Conservation (phyloP, 2,797 vertebrate genomes). For the Aulostomus chinensis region DNA sequence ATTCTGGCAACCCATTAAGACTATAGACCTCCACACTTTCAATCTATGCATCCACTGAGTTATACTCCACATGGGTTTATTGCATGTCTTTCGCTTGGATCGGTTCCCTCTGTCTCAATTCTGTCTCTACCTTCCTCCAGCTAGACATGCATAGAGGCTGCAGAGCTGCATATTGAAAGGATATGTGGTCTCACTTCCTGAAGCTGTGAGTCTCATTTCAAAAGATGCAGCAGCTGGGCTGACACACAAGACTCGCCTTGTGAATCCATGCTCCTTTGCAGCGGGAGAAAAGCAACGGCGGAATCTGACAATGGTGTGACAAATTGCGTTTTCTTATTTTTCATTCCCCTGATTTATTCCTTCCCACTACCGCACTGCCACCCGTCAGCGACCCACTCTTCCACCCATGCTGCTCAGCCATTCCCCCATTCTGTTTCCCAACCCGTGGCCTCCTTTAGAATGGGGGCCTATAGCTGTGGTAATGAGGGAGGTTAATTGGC, state of each 20-base stretch:
- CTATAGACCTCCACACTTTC: slow-evolving; percentile 44
- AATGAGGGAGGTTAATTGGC: slow-evolving; percentile 61
- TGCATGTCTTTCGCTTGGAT: slow-evolving; percentile 27
- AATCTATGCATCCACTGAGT: slow-evolving; percentile 22
- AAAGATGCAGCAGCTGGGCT: slow-evolving; percentile 67
- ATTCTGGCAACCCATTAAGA: slow-evolving; percentile 37
- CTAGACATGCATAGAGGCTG: slow-evolving; percentile 38
- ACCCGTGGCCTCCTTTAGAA: slow-evolving; percentile 27
- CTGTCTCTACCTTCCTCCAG: slow-evolving; percentile 34
- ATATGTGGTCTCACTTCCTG: slow-evolving; percentile 55
- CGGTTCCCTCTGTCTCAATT: slow-evolving; percentile 24
- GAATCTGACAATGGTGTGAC: slow-evolving; percentile 59
- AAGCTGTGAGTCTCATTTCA: slow-evolving; percentile 59
- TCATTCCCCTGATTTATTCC: slow-evolving; percentile 61
- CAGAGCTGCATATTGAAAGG: slow-evolving; percentile 58
- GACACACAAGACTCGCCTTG: slow-evolving; percentile 41
- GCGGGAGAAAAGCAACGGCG: slow-evolving; percentile 20
- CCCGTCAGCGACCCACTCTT: slow-evolving; percentile 20
- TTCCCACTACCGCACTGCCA: slow-evolving; percentile 27
- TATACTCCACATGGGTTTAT: slow-evolving; percentile 35
- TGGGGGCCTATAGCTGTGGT: slow-evolving; percentile 33
- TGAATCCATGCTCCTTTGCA: slow-evolving; percentile 39
- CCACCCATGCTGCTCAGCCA: slow-evolving; percentile 16
- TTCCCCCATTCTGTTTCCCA: slow-evolving; percentile 44
- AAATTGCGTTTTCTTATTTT: slow-evolving; percentile 72